Evolutionary conservation across 2,113 vertebrate species (phyloP).

Genomic region (Ornithorhynchus anatinus): DNA sequence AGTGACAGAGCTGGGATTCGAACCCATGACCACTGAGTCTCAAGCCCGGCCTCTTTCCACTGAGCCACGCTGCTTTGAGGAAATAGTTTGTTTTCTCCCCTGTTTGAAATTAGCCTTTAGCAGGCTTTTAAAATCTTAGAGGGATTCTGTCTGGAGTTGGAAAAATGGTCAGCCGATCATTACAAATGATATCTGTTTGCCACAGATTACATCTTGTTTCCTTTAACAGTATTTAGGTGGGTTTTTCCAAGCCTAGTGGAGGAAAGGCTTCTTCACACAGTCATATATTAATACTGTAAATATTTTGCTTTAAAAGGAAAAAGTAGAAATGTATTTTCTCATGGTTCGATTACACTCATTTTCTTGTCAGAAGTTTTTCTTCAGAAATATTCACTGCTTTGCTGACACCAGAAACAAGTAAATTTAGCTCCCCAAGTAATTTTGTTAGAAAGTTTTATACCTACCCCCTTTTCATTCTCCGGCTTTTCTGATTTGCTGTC

Average conservation of each 20-base stretch:
- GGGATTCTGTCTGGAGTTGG: not conserved
- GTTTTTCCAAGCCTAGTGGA: not conserved
- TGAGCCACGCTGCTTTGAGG: no score
- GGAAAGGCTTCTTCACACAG: not conserved
- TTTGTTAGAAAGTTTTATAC: not conserved
- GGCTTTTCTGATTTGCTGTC: no score
- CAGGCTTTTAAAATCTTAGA: not conserved
- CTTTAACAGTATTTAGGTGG: not conserved
- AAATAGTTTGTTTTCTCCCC: not conserved
- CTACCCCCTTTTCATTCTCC: no score
- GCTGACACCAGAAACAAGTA: not conserved
- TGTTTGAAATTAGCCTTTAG: not conserved
- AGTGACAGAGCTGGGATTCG: no score
- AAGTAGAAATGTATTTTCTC: not conserved
- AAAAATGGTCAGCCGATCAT: not conserved
- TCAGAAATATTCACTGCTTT: constrained; percentile 5
- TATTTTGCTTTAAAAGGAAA: constrained; percentile 9
- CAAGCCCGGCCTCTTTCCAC: no score
- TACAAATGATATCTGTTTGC: not conserved
- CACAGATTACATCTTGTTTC: not conserved
- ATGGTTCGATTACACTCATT: not conserved
- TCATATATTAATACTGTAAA: constrained; percentile 8
- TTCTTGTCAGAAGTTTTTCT: constrained; percentile 12
- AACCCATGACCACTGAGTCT: no score
- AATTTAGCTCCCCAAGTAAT: not conserved